Conservation (phyloP, 2,797 vertebrate species). For the Coregonus suidteri region DNA sequence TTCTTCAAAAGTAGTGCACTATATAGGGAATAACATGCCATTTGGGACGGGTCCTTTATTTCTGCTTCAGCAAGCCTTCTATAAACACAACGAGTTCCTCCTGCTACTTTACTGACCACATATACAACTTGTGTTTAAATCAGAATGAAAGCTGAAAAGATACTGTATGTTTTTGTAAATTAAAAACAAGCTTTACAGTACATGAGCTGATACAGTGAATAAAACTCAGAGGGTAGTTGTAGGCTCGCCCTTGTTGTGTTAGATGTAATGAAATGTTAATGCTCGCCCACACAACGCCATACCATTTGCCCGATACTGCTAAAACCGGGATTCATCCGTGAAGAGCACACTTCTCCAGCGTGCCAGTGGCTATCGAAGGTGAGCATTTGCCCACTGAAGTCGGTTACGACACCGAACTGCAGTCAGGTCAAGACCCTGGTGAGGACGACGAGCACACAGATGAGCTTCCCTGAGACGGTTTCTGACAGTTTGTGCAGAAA, state of each 20-base stretch:
- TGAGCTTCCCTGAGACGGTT: too few species aligned
- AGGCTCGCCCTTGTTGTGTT: neutral
- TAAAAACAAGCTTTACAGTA: neutral
- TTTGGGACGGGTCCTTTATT: neutral
- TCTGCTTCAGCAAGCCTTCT: neutral
- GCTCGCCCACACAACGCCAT: too few species aligned
- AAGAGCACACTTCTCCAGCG: too few species aligned
- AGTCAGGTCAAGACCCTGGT: too few species aligned
- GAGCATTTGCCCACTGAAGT: too few species aligned
- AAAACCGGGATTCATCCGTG: too few species aligned
- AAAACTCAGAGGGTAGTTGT: neutral
- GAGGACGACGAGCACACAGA: too few species aligned
- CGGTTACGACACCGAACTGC: too few species aligned
- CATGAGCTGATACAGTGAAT: neutral
- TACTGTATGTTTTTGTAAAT: neutral
- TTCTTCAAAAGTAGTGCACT: neutral
- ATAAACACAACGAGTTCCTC: neutral
- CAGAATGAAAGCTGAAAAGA: neutral
- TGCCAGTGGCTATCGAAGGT: too few species aligned
- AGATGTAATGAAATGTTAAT: neutral
- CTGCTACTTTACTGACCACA: neutral
- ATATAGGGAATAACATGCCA: neutral
- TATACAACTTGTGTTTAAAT: neutral
- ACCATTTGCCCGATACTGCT: too few species aligned
- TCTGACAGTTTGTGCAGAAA: too few species aligned